Evolutionary conservation across 2,113 vertebrate species (phyloP).

Genomic region (Perca fluviatilis): DNA sequence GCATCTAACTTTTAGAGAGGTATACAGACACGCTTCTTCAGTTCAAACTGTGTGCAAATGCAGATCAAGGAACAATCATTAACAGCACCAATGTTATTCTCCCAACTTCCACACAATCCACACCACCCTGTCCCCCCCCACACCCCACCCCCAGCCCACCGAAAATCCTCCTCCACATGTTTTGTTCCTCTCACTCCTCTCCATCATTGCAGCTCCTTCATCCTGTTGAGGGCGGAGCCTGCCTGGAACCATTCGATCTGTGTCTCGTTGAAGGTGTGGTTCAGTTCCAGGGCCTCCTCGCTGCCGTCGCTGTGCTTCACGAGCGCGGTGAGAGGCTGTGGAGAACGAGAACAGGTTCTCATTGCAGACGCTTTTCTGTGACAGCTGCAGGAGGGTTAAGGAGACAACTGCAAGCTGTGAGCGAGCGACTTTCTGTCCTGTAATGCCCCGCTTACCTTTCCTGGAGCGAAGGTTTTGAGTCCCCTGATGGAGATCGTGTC

Average conservation of each 20-base stretch:
- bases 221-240: slow-evolving; percentile 97
- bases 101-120: slow-evolving; percentile 16
- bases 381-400: background rate
- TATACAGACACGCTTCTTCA: slow-evolving; percentile 8
- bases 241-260: slow-evolving; percentile 98
- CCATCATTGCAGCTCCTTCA: slow-evolving; percentile 91
- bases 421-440: rapidly evolving
- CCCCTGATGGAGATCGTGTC: slow-evolving; percentile 94
- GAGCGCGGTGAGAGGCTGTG: slow-evolving; percentile 89
- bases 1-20: slow-evolving; percentile 10
- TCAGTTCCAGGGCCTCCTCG: slow-evolving; percentile 90
- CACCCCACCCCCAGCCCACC: background rate
- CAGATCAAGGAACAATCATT: slow-evolving; percentile 41
- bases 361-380: background rate
- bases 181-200: slow-evolving; percentile 77
- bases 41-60: slow-evolving; percentile 38
- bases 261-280: slow-evolving; percentile 97
- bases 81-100: slow-evolving; percentile 26
- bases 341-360: rapidly evolving
- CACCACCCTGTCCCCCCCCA: background rate
- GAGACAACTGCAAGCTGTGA: too few species aligned
- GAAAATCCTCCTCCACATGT: slow-evolving; percentile 8
- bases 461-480: slow-evolving; percentile 90
- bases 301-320: slow-evolving; percentile 95
- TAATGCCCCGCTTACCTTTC: slow-evolving; percentile 86